Conservation (phyloP, 2,797 vertebrate genomes). For the Poeciliopsis infans region DNA sequence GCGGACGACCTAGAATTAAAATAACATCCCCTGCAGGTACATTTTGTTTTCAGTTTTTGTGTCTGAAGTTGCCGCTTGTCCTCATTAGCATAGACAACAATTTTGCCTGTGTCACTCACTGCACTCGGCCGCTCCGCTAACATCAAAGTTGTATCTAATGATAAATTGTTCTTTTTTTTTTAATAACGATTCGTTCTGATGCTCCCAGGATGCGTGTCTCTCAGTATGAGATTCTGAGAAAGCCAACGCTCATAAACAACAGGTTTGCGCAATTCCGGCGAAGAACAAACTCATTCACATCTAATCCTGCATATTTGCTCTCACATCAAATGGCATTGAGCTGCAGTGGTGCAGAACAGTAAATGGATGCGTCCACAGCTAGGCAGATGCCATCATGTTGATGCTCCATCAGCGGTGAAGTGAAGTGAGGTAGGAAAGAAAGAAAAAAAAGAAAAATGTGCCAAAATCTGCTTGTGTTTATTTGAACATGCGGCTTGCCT, state of each 20-base stretch:
- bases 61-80: background rate
- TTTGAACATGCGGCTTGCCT: background rate
- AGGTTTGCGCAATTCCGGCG: background rate
- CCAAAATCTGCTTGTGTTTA: conserved; percentile 15
- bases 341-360: conserved; percentile 20
- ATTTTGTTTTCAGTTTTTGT: background rate
- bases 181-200: background rate
- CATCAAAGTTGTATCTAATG: background rate
- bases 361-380: background rate
- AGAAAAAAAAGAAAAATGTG: background rate
- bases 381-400: conserved; percentile 21
- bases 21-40: background rate
- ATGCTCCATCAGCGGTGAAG: background rate
- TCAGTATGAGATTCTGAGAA: background rate
- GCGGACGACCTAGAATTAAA: background rate
- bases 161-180: background rate
- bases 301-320: background rate
- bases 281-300: background rate
- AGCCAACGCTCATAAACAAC: background rate
- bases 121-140: background rate
- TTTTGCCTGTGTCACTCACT: background rate
- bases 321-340: background rate
- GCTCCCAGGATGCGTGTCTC: background rate
- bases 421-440: background rate
- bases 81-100: no score